Percentiles rank a stretch among this genome's conserved stretches.
These are phyloP conservation scores for Porites divaricata DNA, from an alignment of 92 coral and sea anemone species.

Conservation along the genomic window DNA sequence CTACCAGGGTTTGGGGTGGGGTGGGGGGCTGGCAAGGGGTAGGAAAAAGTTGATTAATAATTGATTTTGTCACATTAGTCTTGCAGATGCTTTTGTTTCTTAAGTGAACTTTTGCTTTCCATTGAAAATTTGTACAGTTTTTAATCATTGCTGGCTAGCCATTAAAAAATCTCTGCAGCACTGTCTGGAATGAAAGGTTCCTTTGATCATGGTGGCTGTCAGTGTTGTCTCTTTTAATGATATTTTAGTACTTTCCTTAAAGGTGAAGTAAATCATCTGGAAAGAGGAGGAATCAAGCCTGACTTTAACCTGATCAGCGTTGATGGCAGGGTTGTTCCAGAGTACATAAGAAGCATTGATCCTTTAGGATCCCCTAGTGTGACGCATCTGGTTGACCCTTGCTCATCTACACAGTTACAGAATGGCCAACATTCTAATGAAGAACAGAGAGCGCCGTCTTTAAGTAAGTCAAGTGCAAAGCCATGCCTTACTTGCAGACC, in stretches of 20 bases:
- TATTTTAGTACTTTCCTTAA: neutral
- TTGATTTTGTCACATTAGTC: too few species aligned
- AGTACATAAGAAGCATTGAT: slow-evolving; percentile 14
- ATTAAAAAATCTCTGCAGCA: too few species aligned
- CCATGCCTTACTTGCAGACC: neutral
- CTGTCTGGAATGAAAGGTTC: too few species aligned
- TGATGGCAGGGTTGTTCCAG: slow-evolving; percentile 41
- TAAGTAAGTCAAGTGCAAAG: neutral
- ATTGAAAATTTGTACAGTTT: too few species aligned
- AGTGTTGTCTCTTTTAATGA: neutral
- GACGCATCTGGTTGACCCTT: slow-evolving; percentile 15
- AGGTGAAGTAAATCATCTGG: slow-evolving; percentile 36
- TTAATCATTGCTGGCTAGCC: too few species aligned
- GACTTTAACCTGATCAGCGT: slow-evolving; percentile 40
- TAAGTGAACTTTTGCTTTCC: too few species aligned
- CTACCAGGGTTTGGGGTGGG: too few species aligned
- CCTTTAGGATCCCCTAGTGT: slow-evolving; percentile 21
- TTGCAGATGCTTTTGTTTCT: too few species aligned
- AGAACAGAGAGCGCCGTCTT: neutral
- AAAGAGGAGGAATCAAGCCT: slow-evolving; percentile 20
- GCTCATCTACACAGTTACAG: slow-evolving; percentile 24
- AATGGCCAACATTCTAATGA: neutral
- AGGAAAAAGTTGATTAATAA: too few species aligned
- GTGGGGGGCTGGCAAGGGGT: too few species aligned
- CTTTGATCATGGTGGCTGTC: too few species aligned